phyloP scores from a whole-genome alignment of 2,113 vertebrate genomes.

The Prunella himalayana region DNA sequence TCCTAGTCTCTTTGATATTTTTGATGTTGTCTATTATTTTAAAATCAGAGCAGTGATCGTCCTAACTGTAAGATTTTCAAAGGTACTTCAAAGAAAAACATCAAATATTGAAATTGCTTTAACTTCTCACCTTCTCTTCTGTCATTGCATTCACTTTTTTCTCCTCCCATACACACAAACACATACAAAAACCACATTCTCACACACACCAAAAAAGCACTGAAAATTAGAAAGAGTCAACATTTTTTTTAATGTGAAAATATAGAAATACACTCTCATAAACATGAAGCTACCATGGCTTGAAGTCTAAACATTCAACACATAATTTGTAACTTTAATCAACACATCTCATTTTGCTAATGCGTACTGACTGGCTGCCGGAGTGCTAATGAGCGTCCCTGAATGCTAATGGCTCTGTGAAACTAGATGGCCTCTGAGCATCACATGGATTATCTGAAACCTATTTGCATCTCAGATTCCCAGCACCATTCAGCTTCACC shows the following conservation, averaged over 20 bases:
- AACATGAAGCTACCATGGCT: slow-evolving; percentile 20
- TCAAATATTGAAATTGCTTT: background rate
- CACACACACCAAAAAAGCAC: background rate
- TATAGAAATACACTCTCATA: background rate
- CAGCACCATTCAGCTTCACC: slow-evolving; percentile 52
- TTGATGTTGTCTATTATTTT: background rate
- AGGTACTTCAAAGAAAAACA: background rate
- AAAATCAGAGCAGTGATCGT: background rate
- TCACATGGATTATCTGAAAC: slow-evolving; percentile 55
- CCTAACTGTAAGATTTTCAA: background rate
- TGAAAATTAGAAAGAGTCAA: background rate
- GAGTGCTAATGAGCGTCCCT: slow-evolving; percentile 62
- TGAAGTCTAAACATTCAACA: slow-evolving; percentile 59
- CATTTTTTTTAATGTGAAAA: background rate
- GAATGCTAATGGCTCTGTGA: slow-evolving; percentile 56
- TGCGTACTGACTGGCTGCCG: slow-evolving; percentile 54
- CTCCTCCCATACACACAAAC: background rate
- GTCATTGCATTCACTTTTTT: background rate
- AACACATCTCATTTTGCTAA: slow-evolving; percentile 70
- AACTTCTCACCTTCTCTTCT: background rate
- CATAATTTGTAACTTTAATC: slow-evolving; percentile 72
- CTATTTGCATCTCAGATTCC: slow-evolving; percentile 59
- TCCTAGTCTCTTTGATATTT: background rate
- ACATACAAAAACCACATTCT: background rate
- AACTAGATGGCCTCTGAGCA: slow-evolving; percentile 28